These are phyloP conservation scores for Luehdorfia chinensis DNA, from an alignment of 1,140 invertebrate genomes.

Conservation along the genomic window DNA sequence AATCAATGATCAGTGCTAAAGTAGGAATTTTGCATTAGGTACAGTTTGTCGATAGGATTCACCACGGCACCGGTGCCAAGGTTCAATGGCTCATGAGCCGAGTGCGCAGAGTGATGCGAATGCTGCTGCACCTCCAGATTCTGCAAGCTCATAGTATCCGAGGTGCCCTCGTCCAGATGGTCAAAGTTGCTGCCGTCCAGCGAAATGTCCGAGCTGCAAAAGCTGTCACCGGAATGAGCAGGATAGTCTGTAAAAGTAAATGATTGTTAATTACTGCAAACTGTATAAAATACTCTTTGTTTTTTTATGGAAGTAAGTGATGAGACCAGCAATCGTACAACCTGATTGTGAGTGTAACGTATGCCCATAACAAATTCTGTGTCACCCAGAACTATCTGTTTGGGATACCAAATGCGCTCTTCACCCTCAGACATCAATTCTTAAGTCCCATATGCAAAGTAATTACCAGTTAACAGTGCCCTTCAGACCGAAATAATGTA, in stretches of 20 bases:
- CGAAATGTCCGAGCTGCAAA: constrained; percentile 93
- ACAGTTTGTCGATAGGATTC: constrained; percentile 98
- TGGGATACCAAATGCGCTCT: too few relatives aligned
- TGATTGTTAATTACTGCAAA: not conserved
- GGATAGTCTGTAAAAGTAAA: constrained; percentile 84
- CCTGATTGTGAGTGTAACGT: too few relatives aligned
- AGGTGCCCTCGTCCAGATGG: constrained; percentile 86
- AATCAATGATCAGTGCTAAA: constrained; percentile 85
- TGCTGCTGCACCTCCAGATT: constrained; percentile 81
- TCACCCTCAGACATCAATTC: too few relatives aligned
- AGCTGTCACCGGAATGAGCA: constrained; percentile 91
- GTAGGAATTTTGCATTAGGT: constrained; percentile 98
- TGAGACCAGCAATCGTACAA: too few relatives aligned
- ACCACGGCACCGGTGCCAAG: constrained; percentile 81
- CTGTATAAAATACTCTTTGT: too few relatives aligned
- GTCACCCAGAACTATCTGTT: too few relatives aligned
- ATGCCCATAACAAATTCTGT: too few relatives aligned
- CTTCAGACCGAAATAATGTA: too few relatives aligned
- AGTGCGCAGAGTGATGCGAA: constrained; percentile 74
- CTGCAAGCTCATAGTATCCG: constrained; percentile 86
- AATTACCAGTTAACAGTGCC: too few relatives aligned
- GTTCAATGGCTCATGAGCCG: constrained; percentile 77
- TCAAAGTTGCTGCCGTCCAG: constrained; percentile 90
- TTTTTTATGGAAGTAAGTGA: too few relatives aligned
- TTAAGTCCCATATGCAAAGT: too few relatives aligned